These are phyloP conservation scores for Penaeus chinensis DNA, from an alignment of 1,140 invertebrate genomes.

Conservation along the genomic window DNA sequence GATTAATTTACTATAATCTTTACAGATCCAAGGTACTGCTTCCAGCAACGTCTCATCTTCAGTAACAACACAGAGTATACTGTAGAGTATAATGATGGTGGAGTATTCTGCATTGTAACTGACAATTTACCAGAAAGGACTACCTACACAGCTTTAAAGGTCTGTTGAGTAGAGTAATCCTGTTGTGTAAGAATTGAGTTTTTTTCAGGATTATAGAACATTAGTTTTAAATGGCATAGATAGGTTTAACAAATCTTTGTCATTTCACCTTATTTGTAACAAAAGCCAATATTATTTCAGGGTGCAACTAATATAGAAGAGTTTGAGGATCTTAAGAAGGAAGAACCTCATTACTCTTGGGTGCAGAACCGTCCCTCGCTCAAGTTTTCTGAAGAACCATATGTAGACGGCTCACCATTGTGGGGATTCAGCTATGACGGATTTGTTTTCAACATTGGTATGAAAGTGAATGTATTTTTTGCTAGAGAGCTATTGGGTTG, in stretches of 20 bases:
- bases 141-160: slow-evolving; percentile 39
- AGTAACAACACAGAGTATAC: slow-evolving; percentile 48
- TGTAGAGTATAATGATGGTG: slow-evolving; percentile 4
- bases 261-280: neutral
- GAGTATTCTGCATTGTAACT: slow-evolving; percentile 40
- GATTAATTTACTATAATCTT: neutral
- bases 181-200: neutral
- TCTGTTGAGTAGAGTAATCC: neutral
- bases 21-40: slow-evolving; percentile 66
- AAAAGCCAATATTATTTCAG: neutral
- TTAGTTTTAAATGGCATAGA: neutral
- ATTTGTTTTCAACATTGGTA: too few species aligned
- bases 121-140: slow-evolving; percentile 42
- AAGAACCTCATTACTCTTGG: neutral
- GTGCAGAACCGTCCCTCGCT: neutral
- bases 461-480: too few species aligned
- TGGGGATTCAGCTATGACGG: neutral
- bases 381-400: neutral
- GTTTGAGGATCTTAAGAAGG: neutral
- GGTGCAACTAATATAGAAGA: neutral
- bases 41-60: slow-evolving; percentile 63
- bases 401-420: neutral
- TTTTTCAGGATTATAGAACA: neutral
- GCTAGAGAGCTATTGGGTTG: too few species aligned
- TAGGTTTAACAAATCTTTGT: neutral